Conservation (phyloP, 1,140 invertebrate genomes). For the Cylas formicarius region DNA sequence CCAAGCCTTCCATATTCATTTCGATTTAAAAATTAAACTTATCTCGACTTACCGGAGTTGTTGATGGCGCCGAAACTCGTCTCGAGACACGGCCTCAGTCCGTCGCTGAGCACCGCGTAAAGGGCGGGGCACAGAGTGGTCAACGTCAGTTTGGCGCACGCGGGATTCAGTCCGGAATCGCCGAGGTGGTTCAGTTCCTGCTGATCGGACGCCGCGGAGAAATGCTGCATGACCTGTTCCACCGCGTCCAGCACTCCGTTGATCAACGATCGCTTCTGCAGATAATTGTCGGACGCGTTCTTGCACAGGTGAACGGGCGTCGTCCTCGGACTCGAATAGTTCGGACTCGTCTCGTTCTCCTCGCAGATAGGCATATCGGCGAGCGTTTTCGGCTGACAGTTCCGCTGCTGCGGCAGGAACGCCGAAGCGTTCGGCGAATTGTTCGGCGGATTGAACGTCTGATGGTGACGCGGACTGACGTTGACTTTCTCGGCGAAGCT, state of each 20-base stretch:
- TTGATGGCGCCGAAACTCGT: conserved; percentile 80
- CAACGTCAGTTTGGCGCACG: conserved; percentile 62
- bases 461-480: conserved; percentile 24
- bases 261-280: conserved; percentile 46
- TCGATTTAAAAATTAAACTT: too few species aligned
- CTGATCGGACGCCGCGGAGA: conserved; percentile 49
- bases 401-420: conserved; percentile 44
- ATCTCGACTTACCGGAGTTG: too few species aligned
- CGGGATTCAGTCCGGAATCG: conserved; percentile 50
- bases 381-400: conserved; percentile 48
- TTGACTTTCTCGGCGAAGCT: conserved; percentile 56
- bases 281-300: conserved; percentile 39
- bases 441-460: conserved; percentile 52
- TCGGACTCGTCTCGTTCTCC: conserved; percentile 52
- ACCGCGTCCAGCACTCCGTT: conserved; percentile 59
- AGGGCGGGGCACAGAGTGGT: conserved; percentile 74
- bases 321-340: conserved; percentile 47
- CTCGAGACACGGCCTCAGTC: conserved; percentile 69
- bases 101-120: conserved; percentile 75
- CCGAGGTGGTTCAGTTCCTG: conserved; percentile 49
- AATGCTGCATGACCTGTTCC: conserved; percentile 56
- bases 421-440: conserved; percentile 65
- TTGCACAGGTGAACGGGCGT: conserved; percentile 35
- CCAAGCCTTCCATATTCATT: too few species aligned
- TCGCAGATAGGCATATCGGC: conserved; percentile 54